Evolutionary conservation across 2,888 invertebrate genomes (phyloP), one percentile per base, ranked within the genome.

Genomic region (Dynastes grantii): DNA sequence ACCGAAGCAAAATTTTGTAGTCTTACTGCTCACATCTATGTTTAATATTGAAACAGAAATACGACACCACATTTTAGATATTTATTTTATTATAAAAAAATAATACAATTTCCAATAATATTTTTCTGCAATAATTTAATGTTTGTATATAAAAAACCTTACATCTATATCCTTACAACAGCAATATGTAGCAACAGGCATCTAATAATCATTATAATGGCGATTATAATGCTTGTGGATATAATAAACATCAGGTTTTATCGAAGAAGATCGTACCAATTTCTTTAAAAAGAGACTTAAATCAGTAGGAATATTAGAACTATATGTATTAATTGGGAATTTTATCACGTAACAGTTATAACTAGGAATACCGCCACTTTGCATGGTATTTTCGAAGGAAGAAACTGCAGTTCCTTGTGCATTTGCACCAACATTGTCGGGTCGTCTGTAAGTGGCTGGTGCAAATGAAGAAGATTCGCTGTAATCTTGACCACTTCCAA

Each of bases 311-410:
- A 51, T 11, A 29, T 11, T 27, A 6, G 11, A 70, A n/a, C 29
- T 29, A 32, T 51, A 70, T 27, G 70, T 3, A 51, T 27, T n/a
- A 13, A 51, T 29, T 53, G 70, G 70, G 29, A 70, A 53, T 32
- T 51, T 29, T 70, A 70, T 29, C n/a, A 53, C 51, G 27, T 70
- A 70, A 29, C 70, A 70, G 13, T 70, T 53, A 13, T 53, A 53
- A 4, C 37, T 40, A 2, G n/a, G 1, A 16, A 53, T 29, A 11
- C 51, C 27, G 3, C 5, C 1, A 70, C 29, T 9, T 29, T 29
- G 8, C 53, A 27, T 29, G 8, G 0, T 16, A 53, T 9, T 9
- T 53, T 2, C 29, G 5, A 29, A 51, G 5, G 9, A n/a, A 1
- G 37, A 40, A 45, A n/a, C 32, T n/a, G 13, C 40, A n/a, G n/a